phyloP scores from a whole-genome alignment of 2,888 invertebrate genomes.

The Andrena fulva region DNA sequence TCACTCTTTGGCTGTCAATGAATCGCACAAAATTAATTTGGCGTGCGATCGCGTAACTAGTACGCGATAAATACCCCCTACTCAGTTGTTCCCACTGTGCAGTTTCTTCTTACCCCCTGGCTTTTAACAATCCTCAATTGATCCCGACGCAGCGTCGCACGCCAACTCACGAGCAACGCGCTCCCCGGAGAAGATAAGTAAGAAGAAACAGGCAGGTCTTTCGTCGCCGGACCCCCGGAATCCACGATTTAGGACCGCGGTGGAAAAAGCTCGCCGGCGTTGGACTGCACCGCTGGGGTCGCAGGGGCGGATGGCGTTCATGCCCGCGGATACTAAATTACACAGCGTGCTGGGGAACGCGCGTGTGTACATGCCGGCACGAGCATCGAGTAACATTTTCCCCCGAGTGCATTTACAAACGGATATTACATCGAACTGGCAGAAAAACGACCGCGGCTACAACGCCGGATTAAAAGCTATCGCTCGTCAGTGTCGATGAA shows the following conservation, averaged over 20 bases:
- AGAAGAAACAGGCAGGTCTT: conserved; percentile 19
- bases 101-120: too few relatives aligned
- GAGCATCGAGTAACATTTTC: conserved; percentile 69
- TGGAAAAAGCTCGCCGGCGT: conserved; percentile 55
- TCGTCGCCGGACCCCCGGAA: conserved; percentile 20
- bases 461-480: conserved; percentile 72
- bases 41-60: too few relatives aligned
- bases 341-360: conserved; percentile 54
- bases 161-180: neutral
- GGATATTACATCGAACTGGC: conserved; percentile 71
- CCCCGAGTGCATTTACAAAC: conserved; percentile 73
- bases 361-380: conserved; percentile 38
- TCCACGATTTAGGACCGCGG: conserved; percentile 49
- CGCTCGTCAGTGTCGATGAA: conserved; percentile 72
- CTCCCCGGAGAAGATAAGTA: neutral
- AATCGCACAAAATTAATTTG: too few relatives aligned
- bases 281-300: conserved; percentile 53
- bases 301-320: conserved; percentile 47
- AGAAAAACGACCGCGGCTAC: conserved; percentile 68
- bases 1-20: too few relatives aligned
- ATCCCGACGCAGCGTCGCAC: neutral
- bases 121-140: too few relatives aligned
- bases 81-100: too few relatives aligned
- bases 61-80: too few relatives aligned
- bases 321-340: conserved; percentile 67